phyloP scores from a whole-genome alignment of 2,888 invertebrate species.

The Chromoteleia sp. region DNA sequence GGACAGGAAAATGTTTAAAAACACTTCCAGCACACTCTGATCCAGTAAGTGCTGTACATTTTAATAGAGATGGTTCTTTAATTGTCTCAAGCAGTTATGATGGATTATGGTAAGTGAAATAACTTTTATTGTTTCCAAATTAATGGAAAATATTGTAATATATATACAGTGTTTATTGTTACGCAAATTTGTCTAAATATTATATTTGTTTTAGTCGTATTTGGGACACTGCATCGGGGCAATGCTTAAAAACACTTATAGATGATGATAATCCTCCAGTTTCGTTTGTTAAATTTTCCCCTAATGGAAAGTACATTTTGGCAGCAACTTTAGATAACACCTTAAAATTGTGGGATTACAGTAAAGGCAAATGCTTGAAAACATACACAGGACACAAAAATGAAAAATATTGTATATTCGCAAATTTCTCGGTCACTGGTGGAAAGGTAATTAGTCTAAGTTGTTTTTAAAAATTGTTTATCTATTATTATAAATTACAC shows the following conservation, averaged over 20 bases:
- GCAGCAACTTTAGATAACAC: constrained; percentile 99
- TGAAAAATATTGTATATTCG: constrained; percentile 99
- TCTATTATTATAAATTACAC: background rate
- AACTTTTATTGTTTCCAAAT: background rate
- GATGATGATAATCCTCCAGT: constrained; percentile 99
- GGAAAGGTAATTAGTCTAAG: constrained; percentile 91
- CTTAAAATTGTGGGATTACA: constrained; percentile 99
- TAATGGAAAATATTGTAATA: no score
- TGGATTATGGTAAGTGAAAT: constrained; percentile 92
- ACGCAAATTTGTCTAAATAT: background rate
- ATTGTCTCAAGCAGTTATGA: constrained; percentile 99
- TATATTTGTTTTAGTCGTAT: constrained; percentile 90
- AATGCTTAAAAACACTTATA: constrained; percentile 99
- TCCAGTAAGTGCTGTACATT: constrained; percentile 99
- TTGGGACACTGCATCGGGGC: constrained; percentile 99
- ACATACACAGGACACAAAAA: constrained; percentile 99
- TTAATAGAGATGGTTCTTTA: constrained; percentile 98
- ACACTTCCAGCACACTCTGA: constrained; percentile 99
- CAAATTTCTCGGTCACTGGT: constrained; percentile 99
- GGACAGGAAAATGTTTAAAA: constrained; percentile 98
- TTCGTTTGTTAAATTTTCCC: constrained; percentile 99
- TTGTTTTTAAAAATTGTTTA: constrained; percentile 2
- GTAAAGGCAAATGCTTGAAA: constrained; percentile 99
- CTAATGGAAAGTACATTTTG: constrained; percentile 99
- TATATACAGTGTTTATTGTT: no score